Percentiles rank a stretch among this genome's conserved stretches.
These are phyloP conservation scores for Engystomops pustulosus DNA, from an alignment of 2,113 vertebrate genomes.

Conservation along the genomic window DNA sequence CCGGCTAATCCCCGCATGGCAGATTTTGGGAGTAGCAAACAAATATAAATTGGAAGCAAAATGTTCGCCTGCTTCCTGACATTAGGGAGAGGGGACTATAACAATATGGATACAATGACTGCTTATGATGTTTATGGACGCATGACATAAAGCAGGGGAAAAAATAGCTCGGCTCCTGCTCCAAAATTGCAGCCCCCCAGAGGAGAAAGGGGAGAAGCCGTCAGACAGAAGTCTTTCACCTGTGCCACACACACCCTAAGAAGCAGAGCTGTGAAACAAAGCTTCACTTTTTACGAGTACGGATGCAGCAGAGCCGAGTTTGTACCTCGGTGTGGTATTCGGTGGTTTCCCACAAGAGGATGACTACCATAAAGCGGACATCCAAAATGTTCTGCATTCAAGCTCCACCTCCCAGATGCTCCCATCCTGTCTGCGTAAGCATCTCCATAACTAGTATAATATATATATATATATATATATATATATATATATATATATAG, in stretches of 20 bases:
- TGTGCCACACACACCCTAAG: background rate
- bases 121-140: background rate
- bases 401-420: too few relatives aligned
- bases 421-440: too few relatives aligned
- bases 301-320: background rate
- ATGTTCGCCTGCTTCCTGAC: conserved; percentile 58
- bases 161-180: background rate
- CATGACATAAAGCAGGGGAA: conserved; percentile 43
- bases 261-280: background rate
- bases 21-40: conserved; percentile 45
- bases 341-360: too few relatives aligned
- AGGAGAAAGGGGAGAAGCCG: conserved; percentile 33
- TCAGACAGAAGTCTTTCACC: conserved; percentile 18
- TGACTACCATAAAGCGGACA: too few relatives aligned
- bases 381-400: too few relatives aligned
- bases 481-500: too few relatives aligned
- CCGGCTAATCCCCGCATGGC: conserved; percentile 59
- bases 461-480: too few relatives aligned
- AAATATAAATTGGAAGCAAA: conserved; percentile 52
- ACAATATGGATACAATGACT: conserved; percentile 34
- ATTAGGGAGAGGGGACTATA: conserved; percentile 56
- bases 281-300: background rate
- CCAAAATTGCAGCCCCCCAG: conserved; percentile 11
- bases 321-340: too few relatives aligned
- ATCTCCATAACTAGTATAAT: too few relatives aligned